Base-by-base conservation (phyloP, 2,797 vertebrate genomes). In the Buceros bicornis region DNA sequence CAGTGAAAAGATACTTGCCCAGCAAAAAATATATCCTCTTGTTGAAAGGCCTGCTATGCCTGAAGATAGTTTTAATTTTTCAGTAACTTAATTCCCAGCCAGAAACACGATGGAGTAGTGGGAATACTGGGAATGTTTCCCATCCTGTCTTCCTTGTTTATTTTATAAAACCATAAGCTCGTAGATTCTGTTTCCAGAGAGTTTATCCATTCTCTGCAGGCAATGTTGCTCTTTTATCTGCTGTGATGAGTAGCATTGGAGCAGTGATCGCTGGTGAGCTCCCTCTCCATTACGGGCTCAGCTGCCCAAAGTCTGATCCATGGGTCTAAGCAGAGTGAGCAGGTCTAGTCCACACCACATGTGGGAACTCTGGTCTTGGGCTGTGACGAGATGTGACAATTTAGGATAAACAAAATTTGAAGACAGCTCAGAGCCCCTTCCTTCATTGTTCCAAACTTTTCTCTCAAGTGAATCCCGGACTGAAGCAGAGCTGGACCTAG, bases 271-370 rank as follows among this genome's bases (percentile, higher is more conserved):
- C 8, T 26, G 45, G 16, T 9, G 51, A 94, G 33, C 21, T 71
- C 33, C 31, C 18, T 58, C 19, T 62, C 54, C 4, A 13, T 56
- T 56, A n/a, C 45, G 29, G 40, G 45, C 16, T 80, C 54, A 54
- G 19, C 18, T 70, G 29, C 42, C 22, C 67, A 73, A 67, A 78
- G 24, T 6, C 33, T 20, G 24, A 56, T 31, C 57, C n/a, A 2
- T 13, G 35, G 33, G 11, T 74, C 37, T 86, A 40, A 58, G 42
- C 3, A 22, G 7, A 67, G 15, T 40, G 5, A 64, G 8, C 16
- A 89, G 40, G 42, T 80, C 48, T 66, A 64, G 20, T 16, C 14
- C 48, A 65, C 7, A 26, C 8, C 33, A 14, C 0, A 0, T 0
- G 0, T 33, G 26, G 45, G 16, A 42, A 43, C 10, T 53, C 31